Evolutionary conservation across 2,797 vertebrate genomes (phyloP), one percentile per base, ranked within the genome.

Genomic region (Silurus aristotelis): DNA sequence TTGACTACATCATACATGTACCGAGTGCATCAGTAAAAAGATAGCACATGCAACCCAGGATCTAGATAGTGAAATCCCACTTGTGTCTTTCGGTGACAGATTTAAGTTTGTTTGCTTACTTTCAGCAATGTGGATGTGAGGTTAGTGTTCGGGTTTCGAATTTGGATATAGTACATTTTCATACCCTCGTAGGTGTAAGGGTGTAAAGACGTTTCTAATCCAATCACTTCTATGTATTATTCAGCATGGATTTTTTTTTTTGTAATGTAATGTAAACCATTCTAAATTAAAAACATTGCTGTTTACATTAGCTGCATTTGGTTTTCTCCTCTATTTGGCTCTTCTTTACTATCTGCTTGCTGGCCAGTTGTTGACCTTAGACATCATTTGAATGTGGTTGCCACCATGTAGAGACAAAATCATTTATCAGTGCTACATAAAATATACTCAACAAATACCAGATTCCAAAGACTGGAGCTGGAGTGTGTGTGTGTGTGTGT

Each of bases 371-470:
- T 77, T 77, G 27, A 31, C 20, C 56, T 56, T 27, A 58, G 19
- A 31, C 61, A 38, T 79, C 58, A 46, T 79, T n/a, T 63, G 60
- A 63, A 79, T 63, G 38, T 63, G 58, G n/a, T 46, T 79, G 60
- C 58, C 63, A 46, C 13, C 61, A 13, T 46, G 17, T 22, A 27
- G 7, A 56, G n/a, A n/a, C 31, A 46, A 60, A 71, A n/a, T 27
- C 71, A 86, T 87, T 82, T 72, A 84, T 60, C 46, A 81, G 72
- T 19, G 43, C 22, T 73, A 83, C 13, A 27, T 79, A 19, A 66
- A 87, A 89, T 88, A 81, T 73, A 80, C 63, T 83, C 85, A 84
- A 43, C 12, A 15, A 55, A 83, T 89, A 89, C 83, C 80, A 77
- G 75, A 82, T 73, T 71, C 77, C 61, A 84, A 80, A n/a, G 75